Evolutionary conservation across 1,140 invertebrate genomes (phyloP), one percentile per base, ranked within the genome.

Genomic region (Idris sp.): DNA sequence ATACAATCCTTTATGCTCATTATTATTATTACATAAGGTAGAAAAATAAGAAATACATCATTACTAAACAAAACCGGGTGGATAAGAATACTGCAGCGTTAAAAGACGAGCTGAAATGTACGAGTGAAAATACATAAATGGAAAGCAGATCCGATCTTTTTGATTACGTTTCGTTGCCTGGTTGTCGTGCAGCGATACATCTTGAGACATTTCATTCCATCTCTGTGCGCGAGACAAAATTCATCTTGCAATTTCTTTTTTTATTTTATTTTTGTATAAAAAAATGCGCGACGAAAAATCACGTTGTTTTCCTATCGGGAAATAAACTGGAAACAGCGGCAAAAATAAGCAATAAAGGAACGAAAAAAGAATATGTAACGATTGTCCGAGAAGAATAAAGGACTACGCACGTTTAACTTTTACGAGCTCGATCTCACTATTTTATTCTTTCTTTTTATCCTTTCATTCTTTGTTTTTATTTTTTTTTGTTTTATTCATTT

Each of bases 301-400:
- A 43, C 51, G 31, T 30, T 48, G 28, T 65, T 46, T 44, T 30
- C 22, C 30, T 38, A 64, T 58, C 22, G 36, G 14, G 2, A 15
- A 62, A 64, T 53, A 73, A 73, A 64, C 36, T 59, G 13, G 7
- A 49, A 48, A 33, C 41, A 38, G 43, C 14, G n/a, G 28, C 38
- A 49, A 49, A 53, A 49, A 58, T 62, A 62, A 73, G 46, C 71
- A 46, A 59, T 64, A 61, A 67, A 67, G n/a, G n/a, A 58, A 13
- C 43, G 33, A 13, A 43, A 72, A 72, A 64, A 35, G 59, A 73
- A 73, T 73, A 64, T 53, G 68, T 64, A 64, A 73, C 68, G 58
- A 73, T 58, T 64, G 68, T 62, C 49, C 54, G 43, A 62, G 68
- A 49, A 49, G 51, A 53, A 72, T 62, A 72, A 72, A 77, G 58